These are phyloP conservation scores for Rhopalosiphum maidis DNA, from an alignment of 1,140 invertebrate genomes.

Conservation along the genomic window DNA sequence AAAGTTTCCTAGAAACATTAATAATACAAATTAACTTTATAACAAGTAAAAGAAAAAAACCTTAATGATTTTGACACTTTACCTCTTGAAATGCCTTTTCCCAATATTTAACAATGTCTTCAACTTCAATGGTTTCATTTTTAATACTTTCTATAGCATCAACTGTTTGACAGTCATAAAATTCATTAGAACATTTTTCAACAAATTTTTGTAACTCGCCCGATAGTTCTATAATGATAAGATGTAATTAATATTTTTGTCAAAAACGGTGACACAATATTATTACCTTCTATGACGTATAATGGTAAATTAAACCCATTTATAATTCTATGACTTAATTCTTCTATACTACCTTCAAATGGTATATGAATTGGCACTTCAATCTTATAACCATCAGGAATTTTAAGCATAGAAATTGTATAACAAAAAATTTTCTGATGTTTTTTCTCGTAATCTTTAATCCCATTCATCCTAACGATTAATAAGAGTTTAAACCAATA, in stretches of 20 bases:
- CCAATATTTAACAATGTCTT: constrained; percentile 74
- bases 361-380: constrained; percentile 72
- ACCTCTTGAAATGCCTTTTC: constrained; percentile 75
- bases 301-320: constrained; percentile 75
- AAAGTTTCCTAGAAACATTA: constrained; percentile 64
- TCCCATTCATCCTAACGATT: constrained; percentile 60
- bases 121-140: constrained; percentile 69
- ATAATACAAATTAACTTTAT: constrained; percentile 32
- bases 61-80: constrained; percentile 60
- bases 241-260: not conserved
- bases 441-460: constrained; percentile 63
- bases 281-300: constrained; percentile 69
- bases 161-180: constrained; percentile 25
- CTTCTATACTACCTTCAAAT: constrained; percentile 67
- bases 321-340: constrained; percentile 73
- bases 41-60: constrained; percentile 20
- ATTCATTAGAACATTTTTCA: not conserved
- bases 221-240: constrained; percentile 60
- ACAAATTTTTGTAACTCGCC: constrained; percentile 28
- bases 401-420: constrained; percentile 69
- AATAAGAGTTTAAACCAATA: not conserved
- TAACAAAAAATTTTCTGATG: constrained; percentile 65
- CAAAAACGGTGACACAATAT: not conserved
- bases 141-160: constrained; percentile 63
- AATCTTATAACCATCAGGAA: constrained; percentile 67